Evolutionary conservation across 2,888 invertebrate species (phyloP).

Genomic region (Hydrotaea diabolus): DNA sequence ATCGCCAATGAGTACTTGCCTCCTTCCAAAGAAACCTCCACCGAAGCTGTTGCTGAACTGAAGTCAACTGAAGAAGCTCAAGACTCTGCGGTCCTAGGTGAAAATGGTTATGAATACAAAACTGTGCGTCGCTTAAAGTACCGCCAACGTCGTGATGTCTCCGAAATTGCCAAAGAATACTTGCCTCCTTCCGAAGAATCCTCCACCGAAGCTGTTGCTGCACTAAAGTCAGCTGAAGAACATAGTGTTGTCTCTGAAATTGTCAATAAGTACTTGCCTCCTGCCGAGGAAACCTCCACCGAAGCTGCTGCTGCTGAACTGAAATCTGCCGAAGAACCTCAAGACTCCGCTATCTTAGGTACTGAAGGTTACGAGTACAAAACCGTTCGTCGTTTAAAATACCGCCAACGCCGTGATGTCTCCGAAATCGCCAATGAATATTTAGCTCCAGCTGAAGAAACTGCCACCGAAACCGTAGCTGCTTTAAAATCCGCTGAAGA

Average conservation of each 20-base stretch:
- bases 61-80: constrained; percentile 54
- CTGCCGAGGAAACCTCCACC: constrained; percentile 66
- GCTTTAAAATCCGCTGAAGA: constrained; percentile 61
- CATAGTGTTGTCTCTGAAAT: constrained; percentile 73
- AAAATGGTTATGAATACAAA: constrained; percentile 73
- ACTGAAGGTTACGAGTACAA: constrained; percentile 73
- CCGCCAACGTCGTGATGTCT: constrained; percentile 72
- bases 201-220: constrained; percentile 63
- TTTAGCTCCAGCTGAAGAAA: constrained; percentile 70
- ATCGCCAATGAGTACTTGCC: constrained; percentile 71
- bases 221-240: constrained; percentile 43
- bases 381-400: constrained; percentile 73
- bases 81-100: constrained; percentile 69
- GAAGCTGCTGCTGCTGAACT: constrained; percentile 69
- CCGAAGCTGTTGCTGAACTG: constrained; percentile 58
- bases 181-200: constrained; percentile 70
- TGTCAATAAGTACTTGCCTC: constrained; percentile 71
- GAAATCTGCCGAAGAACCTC: constrained; percentile 44
- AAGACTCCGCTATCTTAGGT: constrained; percentile 69
- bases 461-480: constrained; percentile 50
- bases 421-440: constrained; percentile 72
- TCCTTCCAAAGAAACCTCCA: constrained; percentile 62
- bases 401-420: constrained; percentile 72
- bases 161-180: constrained; percentile 69
- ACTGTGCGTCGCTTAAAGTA: constrained; percentile 72